Evolutionary conservation across 2,888 invertebrate genomes (phyloP), one percentile per base, ranked within the genome.

Genomic region (Axea sp.): DNA sequence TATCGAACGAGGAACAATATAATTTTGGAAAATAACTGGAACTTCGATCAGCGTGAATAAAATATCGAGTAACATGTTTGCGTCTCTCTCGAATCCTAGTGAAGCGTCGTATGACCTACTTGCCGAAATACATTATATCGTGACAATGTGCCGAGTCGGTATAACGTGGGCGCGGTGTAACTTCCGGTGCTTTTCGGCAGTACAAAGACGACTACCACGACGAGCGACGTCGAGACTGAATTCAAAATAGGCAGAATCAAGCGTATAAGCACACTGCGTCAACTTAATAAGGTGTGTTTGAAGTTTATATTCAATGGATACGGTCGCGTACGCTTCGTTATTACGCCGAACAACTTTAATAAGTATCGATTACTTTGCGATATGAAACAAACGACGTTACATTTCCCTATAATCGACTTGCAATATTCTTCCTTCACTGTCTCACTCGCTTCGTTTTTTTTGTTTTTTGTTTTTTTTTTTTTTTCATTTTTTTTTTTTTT

Each of bases 111-210:
- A 24, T 71, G 71, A 71, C 62, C 71, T 55, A 71, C 62, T 71
- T 62, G 60, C 62, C 60, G 62, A 71, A 71, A 45, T 62, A 55
- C 39, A 62, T 71, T 71, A 55, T 55, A 30, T 33, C 39, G 51
- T 55, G 62, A 71, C 55, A 55, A 62, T 71, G 71, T 62, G 41
- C 53, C 47, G 47, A 62, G 53, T 45, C 26, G 28, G 45, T 60
- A 60, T 31, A 53, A 59, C 62, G 55, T 64, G 57, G 71, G 71
- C 31, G 71, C 62, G 71, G 71, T 55, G 41, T 47, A 62, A 62
- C 71, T 71, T 71, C 71, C 71, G 71, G 62, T 39, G 71, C 41
- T 47, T 47, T 55, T 57, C 57, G 67, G 15, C 19, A 57, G 2
- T 19, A 55, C 47, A 47, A 67, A 67, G 55, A 67, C 67, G 55